Percentiles rank a stretch among this genome's conserved stretches.
Conservation (phyloP, 2,888 invertebrate species). For the Drosophila prolongata region DNA sequence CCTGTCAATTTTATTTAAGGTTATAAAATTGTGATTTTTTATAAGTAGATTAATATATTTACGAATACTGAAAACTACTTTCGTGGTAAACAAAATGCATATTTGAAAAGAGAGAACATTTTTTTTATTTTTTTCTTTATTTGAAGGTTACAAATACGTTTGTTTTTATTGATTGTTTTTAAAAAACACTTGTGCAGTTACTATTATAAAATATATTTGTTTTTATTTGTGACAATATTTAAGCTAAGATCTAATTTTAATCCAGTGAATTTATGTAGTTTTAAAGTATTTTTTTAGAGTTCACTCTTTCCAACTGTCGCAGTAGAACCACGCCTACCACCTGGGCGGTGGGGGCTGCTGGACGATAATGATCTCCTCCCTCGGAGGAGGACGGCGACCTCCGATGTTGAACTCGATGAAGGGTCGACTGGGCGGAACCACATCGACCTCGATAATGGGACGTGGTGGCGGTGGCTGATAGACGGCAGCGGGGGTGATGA, state of each 20-base stretch:
- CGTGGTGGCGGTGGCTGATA: constrained; percentile 58
- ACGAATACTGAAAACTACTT: no score
- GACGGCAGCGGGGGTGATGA: constrained; percentile 61
- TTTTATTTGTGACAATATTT: constrained; percentile 3
- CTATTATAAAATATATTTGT: not conserved
- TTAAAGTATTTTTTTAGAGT: constrained; percentile 1
- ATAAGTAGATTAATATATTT: no score
- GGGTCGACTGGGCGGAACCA: constrained; percentile 62
- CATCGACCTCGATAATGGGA: constrained; percentile 71
- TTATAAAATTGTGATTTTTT: no score
- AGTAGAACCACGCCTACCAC: constrained; percentile 45
- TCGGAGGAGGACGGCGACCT: constrained; percentile 63
- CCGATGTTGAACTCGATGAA: constrained; percentile 70
- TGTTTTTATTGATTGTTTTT: no score
- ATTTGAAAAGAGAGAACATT: no score
- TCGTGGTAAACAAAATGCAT: no score
- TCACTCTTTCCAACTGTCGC: constrained; percentile 1
- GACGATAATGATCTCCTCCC: constrained; percentile 65
- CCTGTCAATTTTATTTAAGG: no score
- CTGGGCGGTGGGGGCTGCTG: constrained; percentile 56
- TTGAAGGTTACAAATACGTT: not conserved
- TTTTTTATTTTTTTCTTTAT: not conserved
- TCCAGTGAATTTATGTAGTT: constrained; percentile 2
- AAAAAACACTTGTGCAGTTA: not conserved
- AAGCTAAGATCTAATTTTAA: not conserved